phyloP scores from a whole-genome alignment of 2,113 vertebrate genomes.

The Perca fluviatilis region DNA sequence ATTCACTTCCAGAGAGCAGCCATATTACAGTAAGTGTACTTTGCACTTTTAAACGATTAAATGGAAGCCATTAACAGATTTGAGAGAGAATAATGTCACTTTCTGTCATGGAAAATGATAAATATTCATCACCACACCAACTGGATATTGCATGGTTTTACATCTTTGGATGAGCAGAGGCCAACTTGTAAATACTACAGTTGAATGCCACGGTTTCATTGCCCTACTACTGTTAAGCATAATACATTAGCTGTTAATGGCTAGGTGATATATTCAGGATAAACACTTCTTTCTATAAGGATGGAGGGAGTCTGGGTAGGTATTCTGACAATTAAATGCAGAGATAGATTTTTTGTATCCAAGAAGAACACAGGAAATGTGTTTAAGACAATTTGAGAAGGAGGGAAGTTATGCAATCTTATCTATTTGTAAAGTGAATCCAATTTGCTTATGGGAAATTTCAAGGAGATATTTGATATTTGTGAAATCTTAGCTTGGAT shows the following conservation, averaged over 20 bases:
- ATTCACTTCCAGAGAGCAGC: slow-evolving; percentile 16
- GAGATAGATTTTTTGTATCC: no score
- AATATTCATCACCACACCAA: neutral
- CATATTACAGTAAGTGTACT: slow-evolving; percentile 9
- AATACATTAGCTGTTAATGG: neutral
- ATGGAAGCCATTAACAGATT: neutral
- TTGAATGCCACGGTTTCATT: neutral
- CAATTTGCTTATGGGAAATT: slow-evolving; percentile 16
- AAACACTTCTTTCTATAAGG: neutral
- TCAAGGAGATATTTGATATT: slow-evolving; percentile 13
- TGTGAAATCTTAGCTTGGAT: neutral
- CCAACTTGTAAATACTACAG: neutral
- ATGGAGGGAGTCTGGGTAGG: no score
- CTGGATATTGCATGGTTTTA: neutral
- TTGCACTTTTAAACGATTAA: neutral
- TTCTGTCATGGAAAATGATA: neutral
- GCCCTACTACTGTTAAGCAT: neutral
- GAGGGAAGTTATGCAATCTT: neutral
- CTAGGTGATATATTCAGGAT: neutral
- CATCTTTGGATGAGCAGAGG: no score
- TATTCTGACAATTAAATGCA: no score
- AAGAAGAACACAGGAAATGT: neutral
- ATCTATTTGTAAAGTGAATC: neutral
- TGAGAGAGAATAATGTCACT: neutral
- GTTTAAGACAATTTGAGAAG: neutral